phyloP scores from a whole-genome alignment of 2,888 invertebrate genomes.

The Podabrus alpinus region DNA sequence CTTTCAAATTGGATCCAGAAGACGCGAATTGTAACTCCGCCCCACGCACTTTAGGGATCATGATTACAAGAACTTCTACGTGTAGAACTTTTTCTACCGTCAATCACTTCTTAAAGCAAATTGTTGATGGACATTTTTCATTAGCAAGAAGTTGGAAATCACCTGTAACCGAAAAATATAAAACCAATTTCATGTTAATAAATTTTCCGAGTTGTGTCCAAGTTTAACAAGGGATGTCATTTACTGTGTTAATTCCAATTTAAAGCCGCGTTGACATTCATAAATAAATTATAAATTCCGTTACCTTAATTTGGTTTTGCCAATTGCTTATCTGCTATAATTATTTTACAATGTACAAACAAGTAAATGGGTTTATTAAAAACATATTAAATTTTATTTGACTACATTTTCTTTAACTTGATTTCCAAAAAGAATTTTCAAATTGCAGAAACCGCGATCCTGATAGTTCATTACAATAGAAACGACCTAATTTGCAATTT shows the following conservation, averaged over 20 bases:
- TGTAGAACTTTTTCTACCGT: not conserved
- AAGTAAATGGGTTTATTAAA: not conserved
- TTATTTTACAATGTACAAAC: not conserved
- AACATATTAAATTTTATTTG: not conserved
- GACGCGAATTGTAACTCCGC: too few relatives aligned
- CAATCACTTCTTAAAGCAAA: not conserved
- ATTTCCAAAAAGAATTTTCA: not conserved
- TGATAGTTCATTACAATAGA: not conserved
- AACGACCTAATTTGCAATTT: not conserved
- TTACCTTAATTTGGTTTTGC: not conserved
- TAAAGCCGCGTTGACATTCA: not conserved
- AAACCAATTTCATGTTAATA: not conserved
- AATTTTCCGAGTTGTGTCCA: not conserved
- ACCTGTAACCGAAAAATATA: not conserved
- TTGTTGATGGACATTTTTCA: not conserved
- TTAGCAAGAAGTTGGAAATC: not conserved
- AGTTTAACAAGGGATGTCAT: not conserved
- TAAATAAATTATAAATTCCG: not conserved
- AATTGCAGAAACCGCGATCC: not conserved
- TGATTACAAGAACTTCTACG: too few relatives aligned
- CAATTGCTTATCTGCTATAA: not conserved
- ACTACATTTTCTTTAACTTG: not conserved
- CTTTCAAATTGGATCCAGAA: too few relatives aligned
- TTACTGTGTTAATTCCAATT: not conserved
- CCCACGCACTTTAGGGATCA: too few relatives aligned